phyloP scores from a whole-genome alignment of 2,113 vertebrate species.

The Galemys pyrenaicus region DNA sequence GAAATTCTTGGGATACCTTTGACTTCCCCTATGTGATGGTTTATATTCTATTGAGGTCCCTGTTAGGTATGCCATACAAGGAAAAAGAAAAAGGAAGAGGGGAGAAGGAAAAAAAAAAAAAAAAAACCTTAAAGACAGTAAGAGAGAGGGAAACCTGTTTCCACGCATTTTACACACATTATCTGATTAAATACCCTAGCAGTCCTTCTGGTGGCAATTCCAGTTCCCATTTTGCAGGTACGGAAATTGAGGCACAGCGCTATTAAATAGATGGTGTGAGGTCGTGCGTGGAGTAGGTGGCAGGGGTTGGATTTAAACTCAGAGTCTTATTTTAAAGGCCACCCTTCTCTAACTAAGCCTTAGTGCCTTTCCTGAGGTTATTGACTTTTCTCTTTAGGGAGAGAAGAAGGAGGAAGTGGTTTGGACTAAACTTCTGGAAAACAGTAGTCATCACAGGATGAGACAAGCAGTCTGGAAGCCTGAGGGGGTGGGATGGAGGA shows the following conservation, averaged over 20 bases:
- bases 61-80: neutral
- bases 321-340: conserved; percentile 12
- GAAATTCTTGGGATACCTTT: conserved; percentile 1
- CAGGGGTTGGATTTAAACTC: neutral
- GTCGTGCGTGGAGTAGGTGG: neutral
- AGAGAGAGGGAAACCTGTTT: neutral
- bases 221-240: neutral
- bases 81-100: neutral
- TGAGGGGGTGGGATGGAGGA: neutral
- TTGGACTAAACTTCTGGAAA: conserved; percentile 63
- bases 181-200: neutral
- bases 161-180: neutral
- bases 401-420: conserved; percentile 61
- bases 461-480: conserved; percentile 50
- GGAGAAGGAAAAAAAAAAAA: too few relatives aligned
- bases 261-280: neutral
- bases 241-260: neutral
- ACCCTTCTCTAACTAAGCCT: neutral
- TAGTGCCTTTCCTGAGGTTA: neutral
- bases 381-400: neutral
- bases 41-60: neutral
- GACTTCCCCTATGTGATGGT: neutral
- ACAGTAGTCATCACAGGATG: conserved; percentile 14
- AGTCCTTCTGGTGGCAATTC: conserved; percentile 3
- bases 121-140: neutral